Percentiles rank a stretch among this genome's conserved stretches.
These are phyloP conservation scores for Plestiodon gilberti DNA, from an alignment of 2,113 vertebrate genomes.

Conservation along the genomic window DNA sequence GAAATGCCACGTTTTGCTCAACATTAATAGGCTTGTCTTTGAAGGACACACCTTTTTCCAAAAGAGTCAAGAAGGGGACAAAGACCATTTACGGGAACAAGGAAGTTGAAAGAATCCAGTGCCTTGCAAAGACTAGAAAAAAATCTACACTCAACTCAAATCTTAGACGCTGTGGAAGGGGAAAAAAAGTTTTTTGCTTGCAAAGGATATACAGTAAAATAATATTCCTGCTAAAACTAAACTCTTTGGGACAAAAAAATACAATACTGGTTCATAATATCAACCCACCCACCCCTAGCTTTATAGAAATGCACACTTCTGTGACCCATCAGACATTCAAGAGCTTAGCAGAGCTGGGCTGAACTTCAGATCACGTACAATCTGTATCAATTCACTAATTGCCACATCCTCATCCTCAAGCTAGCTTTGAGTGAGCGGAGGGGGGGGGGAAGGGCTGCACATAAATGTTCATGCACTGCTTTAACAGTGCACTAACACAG, in stretches of 20 bases:
- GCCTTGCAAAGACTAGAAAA: neutral
- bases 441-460: too few relatives aligned
- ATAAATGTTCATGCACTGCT: too few relatives aligned
- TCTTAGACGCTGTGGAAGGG: neutral
- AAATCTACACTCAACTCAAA: conserved; percentile 7
- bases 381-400: neutral
- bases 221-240: conserved; percentile 30
- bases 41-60: conserved; percentile 46
- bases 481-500: too few relatives aligned
- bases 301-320: conserved; percentile 12
- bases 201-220: conserved; percentile 12
- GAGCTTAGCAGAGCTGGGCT: neutral
- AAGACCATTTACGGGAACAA: conserved; percentile 15
- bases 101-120: conserved; percentile 27
- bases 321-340: neutral
- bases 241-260: conserved; percentile 24
- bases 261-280: conserved; percentile 49
- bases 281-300: conserved; percentile 33
- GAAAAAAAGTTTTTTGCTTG: neutral
- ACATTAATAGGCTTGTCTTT: conserved; percentile 29
- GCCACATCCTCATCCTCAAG: neutral
- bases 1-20: conserved; percentile 1
- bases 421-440: neutral
- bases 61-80: conserved; percentile 38
- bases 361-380: neutral